A percentile compares a stretch with the other conserved stretches of the same genome.
Conservation (phyloP, 2,113 vertebrate genomes). For the Oreocharis arfaki region DNA sequence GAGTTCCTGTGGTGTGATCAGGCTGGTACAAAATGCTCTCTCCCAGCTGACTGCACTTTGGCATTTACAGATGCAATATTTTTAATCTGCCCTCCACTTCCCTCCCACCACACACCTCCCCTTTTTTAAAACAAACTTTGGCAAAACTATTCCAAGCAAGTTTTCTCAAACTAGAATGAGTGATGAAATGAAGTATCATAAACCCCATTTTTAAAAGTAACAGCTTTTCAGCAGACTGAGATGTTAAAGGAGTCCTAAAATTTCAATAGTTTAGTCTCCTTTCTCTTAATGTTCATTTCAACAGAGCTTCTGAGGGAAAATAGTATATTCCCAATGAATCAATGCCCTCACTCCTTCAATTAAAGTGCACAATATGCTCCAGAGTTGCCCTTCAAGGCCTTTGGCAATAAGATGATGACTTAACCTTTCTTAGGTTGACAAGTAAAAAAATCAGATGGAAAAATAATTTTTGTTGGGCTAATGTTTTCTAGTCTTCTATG, state of each 20-base stretch:
- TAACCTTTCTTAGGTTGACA: neutral
- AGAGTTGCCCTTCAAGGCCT: neutral
- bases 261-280: neutral
- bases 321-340: neutral
- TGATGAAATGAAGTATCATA: neutral
- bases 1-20: neutral
- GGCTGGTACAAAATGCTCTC: neutral
- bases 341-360: neutral
- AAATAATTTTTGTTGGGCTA: neutral
- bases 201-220: neutral
- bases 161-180: neutral
- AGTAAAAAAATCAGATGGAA: neutral
- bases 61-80: neutral
- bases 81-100: neutral
- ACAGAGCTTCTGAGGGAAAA: neutral
- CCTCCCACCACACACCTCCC: neutral
- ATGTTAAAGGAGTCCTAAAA: neutral
- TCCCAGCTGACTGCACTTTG: neutral
- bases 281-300: neutral
- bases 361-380: neutral
- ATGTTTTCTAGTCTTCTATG: neutral
- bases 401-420: neutral
- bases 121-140: neutral
- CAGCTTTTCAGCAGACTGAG: neutral
- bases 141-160: neutral